phyloP scores from a whole-genome alignment of 2,113 vertebrate genomes.

The Camelus dromedarius region DNA sequence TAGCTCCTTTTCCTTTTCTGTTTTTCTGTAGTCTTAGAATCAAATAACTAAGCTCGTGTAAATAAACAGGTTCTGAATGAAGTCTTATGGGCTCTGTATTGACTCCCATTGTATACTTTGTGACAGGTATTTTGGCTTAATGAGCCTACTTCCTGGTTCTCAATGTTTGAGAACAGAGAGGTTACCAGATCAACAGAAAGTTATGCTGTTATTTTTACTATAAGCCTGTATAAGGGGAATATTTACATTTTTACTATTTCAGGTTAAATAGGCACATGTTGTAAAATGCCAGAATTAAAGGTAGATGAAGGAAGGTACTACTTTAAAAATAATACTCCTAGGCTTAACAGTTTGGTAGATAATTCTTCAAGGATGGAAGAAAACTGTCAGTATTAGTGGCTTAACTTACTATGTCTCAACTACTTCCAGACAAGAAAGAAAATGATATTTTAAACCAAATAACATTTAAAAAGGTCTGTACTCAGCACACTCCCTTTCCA shows the following conservation, averaged over 20 bases:
- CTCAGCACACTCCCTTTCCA: background rate
- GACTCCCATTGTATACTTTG: background rate
- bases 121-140: background rate
- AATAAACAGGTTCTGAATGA: background rate
- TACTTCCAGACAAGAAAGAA: constrained; percentile 30
- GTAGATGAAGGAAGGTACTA: background rate
- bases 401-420: background rate
- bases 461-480: background rate
- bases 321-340: background rate
- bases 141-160: constrained; percentile 42
- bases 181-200: background rate
- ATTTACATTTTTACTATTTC: background rate
- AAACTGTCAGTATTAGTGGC: background rate
- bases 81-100: background rate
- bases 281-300: background rate
- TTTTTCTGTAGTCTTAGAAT: background rate
- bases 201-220: background rate
- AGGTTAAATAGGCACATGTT: background rate
- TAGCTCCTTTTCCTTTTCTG: background rate
- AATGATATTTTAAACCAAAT: constrained; percentile 43
- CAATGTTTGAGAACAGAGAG: constrained; percentile 31
- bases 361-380: background rate
- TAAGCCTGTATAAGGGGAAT: background rate
- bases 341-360: background rate
- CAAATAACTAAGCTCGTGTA: background rate